Evolutionary conservation across 2,113 vertebrate genomes (phyloP).

Genomic region (Hiodon tergisus): DNA sequence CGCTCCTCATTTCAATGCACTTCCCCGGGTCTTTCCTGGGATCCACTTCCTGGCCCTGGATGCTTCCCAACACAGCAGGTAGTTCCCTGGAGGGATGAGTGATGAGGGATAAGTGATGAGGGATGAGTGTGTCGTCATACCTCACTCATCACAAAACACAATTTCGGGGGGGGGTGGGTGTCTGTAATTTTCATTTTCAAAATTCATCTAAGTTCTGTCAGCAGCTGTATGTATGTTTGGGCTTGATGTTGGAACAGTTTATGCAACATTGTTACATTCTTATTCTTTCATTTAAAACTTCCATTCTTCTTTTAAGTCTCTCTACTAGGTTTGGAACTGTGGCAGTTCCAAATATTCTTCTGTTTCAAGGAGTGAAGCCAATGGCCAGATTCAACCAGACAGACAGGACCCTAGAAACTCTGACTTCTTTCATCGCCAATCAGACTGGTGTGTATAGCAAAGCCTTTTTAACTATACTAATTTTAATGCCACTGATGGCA

Average conservation of each 20-base stretch:
- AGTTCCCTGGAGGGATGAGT: slow-evolving; percentile 8
- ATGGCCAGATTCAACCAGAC: slow-evolving; percentile 98
- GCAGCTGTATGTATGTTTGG: not conserved
- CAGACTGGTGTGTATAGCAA: slow-evolving; percentile 77
- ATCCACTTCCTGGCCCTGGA: slow-evolving; percentile 90
- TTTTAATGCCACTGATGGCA: not conserved
- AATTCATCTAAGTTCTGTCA: slow-evolving; percentile 2
- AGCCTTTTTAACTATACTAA: not conserved
- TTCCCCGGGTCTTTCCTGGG: slow-evolving; percentile 84
- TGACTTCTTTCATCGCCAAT: slow-evolving; percentile 87
- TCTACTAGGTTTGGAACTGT: slow-evolving; percentile 95
- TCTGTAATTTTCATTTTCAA: not conserved
- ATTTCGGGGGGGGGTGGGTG: too few species aligned
- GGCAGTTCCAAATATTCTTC: slow-evolving; percentile 91
- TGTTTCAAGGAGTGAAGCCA: slow-evolving; percentile 96
- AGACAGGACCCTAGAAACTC: slow-evolving; percentile 78
- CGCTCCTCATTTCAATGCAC: slow-evolving; percentile 91
- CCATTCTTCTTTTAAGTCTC: slow-evolving; percentile 60
- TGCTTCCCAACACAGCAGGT: slow-evolving; percentile 98
- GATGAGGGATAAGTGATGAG: too few species aligned
- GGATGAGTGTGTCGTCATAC: not conserved
- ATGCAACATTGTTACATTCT: not conserved
- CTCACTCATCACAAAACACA: too few species aligned
- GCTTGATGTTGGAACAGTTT: too few species aligned
- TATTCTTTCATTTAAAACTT: not conserved